A percentile compares a stretch with the other conserved stretches of the same genome.
Conservation (phyloP, 2,888 invertebrate genomes). For the Cerastoderma edule region DNA sequence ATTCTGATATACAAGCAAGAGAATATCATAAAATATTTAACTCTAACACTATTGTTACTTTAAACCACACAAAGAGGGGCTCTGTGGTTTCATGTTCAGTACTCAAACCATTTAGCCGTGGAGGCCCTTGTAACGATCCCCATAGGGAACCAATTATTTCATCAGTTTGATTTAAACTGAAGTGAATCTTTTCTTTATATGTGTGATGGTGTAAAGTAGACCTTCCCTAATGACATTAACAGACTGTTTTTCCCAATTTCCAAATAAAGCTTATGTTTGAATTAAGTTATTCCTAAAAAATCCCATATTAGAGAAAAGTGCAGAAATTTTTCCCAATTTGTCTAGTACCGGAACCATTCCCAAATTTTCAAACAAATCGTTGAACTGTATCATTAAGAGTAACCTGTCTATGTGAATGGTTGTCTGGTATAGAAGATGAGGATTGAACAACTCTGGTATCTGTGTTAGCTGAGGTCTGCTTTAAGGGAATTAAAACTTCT, state of each 20-base stretch:
- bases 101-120: too few species aligned
- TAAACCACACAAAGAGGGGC: too few species aligned
- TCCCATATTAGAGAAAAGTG: background rate
- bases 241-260: background rate
- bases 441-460: background rate
- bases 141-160: too few species aligned
- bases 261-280: background rate
- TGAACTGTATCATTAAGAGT: background rate
- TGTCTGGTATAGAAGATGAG: background rate
- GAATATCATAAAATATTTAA: too few species aligned
- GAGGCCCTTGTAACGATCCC: too few species aligned
- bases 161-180: too few species aligned
- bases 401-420: background rate
- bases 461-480: slow-evolving; percentile 1
- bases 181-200: too few species aligned
- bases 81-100: too few species aligned
- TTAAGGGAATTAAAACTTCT: slow-evolving; percentile 31
- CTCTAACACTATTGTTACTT: too few species aligned
- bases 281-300: background rate
- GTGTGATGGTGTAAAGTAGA: too few species aligned
- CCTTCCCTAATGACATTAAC: background rate
- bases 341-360: background rate
- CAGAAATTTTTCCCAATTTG: background rate
- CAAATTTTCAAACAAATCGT: background rate
- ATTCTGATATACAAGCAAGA: too few species aligned